Evolutionary conservation across 2,888 invertebrate species (phyloP).

Genomic region (Thera obeliscata): DNA sequence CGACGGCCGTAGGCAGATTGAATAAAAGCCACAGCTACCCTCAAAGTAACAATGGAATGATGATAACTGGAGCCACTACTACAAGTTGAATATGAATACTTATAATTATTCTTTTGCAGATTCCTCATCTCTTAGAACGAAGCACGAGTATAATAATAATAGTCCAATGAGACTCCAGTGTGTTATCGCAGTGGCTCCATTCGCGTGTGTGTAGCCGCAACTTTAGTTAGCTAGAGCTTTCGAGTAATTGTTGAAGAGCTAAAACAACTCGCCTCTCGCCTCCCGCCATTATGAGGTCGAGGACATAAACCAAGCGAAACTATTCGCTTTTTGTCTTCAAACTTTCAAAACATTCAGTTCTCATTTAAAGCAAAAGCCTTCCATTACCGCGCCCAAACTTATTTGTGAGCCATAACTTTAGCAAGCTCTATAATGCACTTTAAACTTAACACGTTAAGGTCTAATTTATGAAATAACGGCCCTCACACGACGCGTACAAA

Average conservation of each 20-base stretch:
- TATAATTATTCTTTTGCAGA: too few species aligned
- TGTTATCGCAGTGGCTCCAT: background rate
- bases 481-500: slow-evolving; percentile 52
- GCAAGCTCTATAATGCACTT: slow-evolving; percentile 54
- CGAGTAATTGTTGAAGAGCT: slow-evolving; percentile 40
- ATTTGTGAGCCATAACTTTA: slow-evolving; percentile 62
- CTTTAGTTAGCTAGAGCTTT: slow-evolving; percentile 25
- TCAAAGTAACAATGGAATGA: too few species aligned
- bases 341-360: slow-evolving; percentile 38
- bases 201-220: background rate
- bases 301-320: slow-evolving; percentile 35
- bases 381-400: slow-evolving; percentile 67
- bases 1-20: too few species aligned
- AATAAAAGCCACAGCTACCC: too few species aligned
- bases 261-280: slow-evolving; percentile 34
- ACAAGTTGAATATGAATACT: too few species aligned
- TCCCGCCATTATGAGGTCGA: slow-evolving; percentile 35
- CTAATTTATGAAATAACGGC: slow-evolving; percentile 46
- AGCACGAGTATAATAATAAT: too few species aligned
- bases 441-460: slow-evolving; percentile 50
- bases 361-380: slow-evolving; percentile 61
- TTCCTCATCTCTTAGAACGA: too few species aligned
- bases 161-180: background rate
- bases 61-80: too few species aligned
- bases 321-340: slow-evolving; percentile 48